Base-by-base conservation (phyloP, 2,888 invertebrate genomes). In the Mesoligia furuncula region DNA sequence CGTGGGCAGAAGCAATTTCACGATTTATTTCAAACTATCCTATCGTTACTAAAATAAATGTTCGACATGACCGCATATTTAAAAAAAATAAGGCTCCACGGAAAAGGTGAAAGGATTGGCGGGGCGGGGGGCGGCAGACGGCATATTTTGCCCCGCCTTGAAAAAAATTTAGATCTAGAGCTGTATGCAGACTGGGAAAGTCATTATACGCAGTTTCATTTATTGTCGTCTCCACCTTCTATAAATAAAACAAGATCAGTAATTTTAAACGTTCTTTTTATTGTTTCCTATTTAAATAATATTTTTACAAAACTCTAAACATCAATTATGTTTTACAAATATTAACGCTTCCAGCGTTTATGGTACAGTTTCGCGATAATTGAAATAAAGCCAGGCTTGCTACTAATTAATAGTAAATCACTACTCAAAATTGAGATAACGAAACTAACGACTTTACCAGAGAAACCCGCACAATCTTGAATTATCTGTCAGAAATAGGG, bases 291-390 rank as follows among this genome's bases (percentile, higher is more conserved):
- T 87, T 91, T 91, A 92, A 93, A 92, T 91, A 83, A 92, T 91
- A 88, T 89, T 90, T 91, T 92, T 93, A 93, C 89, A 91, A 93
- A 93, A 93, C 90, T 88, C 92, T 93, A 93, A 92, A 93, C 93
- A 93, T 93, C 92, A 91, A 93, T 90, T 83, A 89, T 85, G 85
- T 86, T 91, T 90, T 92, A 93, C 90, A 93, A 93, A 92, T 88
- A 86, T 90, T 91, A 93, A 87, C 88, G 92, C 92, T 91, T 90
- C 85, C 85, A 91, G 91, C 91, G 86, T 87, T 80, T 85, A 83
- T 86, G 78, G 71, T 87, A 88, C 78, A 85, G 65, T 87, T 83
- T 81, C 76, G 84, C 83, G 79, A 59, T 77, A 66, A 65, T 81
- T 83, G 85, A 88, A 90, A 84, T 82, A 84, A 91, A 90, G 89